phyloP scores from a whole-genome alignment of 2,888 invertebrate species.

The Tinea pellionella region DNA sequence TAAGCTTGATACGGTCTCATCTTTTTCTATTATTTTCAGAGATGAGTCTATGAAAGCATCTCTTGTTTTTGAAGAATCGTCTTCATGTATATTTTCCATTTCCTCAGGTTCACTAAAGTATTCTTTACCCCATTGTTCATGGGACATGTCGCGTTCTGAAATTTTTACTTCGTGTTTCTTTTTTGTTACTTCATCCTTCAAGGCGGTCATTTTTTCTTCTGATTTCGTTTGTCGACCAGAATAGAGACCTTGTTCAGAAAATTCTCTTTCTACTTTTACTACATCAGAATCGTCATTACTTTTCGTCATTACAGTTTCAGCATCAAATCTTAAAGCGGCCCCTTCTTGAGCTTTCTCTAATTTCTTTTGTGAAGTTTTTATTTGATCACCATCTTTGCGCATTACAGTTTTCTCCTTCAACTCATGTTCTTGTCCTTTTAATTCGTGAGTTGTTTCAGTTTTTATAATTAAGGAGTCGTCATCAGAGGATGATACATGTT shows the following conservation, averaged over 20 bases:
- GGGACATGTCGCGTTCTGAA: conserved; percentile 61
- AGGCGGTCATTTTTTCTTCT: conserved; percentile 61
- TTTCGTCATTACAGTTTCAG: conserved; percentile 53
- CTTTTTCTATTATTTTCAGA: conserved; percentile 56
- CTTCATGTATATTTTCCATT: conserved; percentile 55
- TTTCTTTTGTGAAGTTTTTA: conserved; percentile 62
- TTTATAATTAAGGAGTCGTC: conserved; percentile 60
- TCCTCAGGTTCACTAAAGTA: conserved; percentile 63
- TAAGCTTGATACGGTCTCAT: conserved; percentile 51
- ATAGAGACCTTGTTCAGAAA: conserved; percentile 56
- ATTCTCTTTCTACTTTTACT: conserved; percentile 52
- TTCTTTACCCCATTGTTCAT: conserved; percentile 67
- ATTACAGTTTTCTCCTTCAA: conserved; percentile 57
- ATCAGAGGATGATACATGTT: conserved; percentile 60
- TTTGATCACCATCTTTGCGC: conserved; percentile 55
- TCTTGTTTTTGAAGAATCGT: conserved; percentile 46
- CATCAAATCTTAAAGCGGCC: conserved; percentile 53
- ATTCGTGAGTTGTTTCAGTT: conserved; percentile 56
- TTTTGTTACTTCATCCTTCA: conserved; percentile 59
- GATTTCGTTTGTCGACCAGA: conserved; percentile 56
- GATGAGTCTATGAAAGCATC: conserved; percentile 55
- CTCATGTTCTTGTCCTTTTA: conserved; percentile 61
- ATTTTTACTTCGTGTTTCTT: conserved; percentile 63
- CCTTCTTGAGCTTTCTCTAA: conserved; percentile 65
- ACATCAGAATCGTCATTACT: conserved; percentile 54